phyloP scores from a whole-genome alignment of 2,113 vertebrate species.

The Phrynosoma platyrhinos region DNA sequence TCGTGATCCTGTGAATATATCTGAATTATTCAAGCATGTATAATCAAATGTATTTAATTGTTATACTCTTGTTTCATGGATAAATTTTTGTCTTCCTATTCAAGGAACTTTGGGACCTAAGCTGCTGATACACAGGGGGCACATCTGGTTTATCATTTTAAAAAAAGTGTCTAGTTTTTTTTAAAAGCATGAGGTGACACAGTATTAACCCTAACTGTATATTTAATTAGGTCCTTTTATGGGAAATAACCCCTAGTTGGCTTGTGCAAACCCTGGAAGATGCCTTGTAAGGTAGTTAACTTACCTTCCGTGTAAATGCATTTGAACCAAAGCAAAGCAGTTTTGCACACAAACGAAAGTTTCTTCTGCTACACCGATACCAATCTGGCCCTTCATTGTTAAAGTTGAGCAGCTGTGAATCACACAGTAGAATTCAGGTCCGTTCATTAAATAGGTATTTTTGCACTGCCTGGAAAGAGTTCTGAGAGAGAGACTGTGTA shows the following conservation, averaged over 20 bases:
- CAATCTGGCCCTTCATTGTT: background rate
- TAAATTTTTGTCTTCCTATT: background rate
- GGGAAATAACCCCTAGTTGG: background rate
- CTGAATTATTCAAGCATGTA: background rate
- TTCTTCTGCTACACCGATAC: background rate
- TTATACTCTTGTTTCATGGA: background rate
- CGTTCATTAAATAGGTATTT: background rate
- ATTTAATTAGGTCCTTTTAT: background rate
- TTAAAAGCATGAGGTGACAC: background rate
- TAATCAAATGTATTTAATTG: background rate
- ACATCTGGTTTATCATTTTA: background rate
- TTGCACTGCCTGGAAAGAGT: background rate
- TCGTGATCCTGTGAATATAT: background rate
- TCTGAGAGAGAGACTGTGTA: background rate
- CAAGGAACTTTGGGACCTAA: background rate
- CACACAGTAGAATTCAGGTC: background rate
- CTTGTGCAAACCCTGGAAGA: background rate
- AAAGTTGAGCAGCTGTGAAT: conserved; percentile 8
- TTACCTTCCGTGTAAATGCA: background rate
- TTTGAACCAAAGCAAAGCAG: background rate
- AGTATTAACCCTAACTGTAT: background rate
- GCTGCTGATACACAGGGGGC: background rate
- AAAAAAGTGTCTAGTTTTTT: background rate
- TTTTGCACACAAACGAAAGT: background rate
- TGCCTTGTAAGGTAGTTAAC: background rate